A percentile compares a stretch with the other conserved stretches of the same genome.
Evolutionary conservation across 2,113 vertebrate genomes (phyloP).

Genomic region (Amphilophus citrinellus): DNA sequence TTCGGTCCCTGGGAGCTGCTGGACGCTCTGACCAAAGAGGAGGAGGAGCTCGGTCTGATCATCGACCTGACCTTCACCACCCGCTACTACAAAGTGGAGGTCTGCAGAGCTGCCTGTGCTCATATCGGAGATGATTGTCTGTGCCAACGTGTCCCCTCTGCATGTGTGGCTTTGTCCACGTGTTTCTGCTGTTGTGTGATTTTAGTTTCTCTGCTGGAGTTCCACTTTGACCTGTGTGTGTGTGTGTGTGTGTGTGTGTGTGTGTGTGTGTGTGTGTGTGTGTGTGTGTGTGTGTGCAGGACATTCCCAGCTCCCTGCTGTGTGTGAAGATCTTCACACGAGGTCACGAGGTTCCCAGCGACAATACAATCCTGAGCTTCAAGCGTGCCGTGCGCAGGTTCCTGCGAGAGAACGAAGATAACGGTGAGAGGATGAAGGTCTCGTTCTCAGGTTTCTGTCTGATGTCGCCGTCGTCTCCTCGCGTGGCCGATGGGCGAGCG

Average conservation of each 20-base stretch:
- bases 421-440: constrained; percentile 76
- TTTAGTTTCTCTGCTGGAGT: no score
- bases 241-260: no score
- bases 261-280: no score
- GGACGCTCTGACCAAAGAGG: constrained; percentile 74
- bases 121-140: no score
- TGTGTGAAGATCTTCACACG: constrained; percentile 88
- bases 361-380: constrained; percentile 83
- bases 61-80: constrained; percentile 90
- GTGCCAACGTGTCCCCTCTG: no score
- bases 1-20: constrained; percentile 88
- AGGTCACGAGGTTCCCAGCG: constrained; percentile 86
- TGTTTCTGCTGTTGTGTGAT: no score
- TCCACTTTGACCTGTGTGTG: no score
- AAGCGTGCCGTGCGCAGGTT: constrained; percentile 83
- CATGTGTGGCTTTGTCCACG: no score
- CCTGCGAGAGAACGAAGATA: constrained; percentile 84
- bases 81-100: constrained; percentile 87
- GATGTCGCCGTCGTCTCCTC: no score
- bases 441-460: no score
- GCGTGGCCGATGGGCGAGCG: no score
- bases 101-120: constrained; percentile 30
- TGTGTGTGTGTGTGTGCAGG: constrained; percentile 72
- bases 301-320: constrained; percentile 82
- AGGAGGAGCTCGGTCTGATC: constrained; percentile 88